A percentile compares a stretch with the other conserved stretches of the same genome.
phyloP scores from a whole-genome alignment of 2,888 invertebrate genomes.

The Caenorhabditis afra region DNA sequence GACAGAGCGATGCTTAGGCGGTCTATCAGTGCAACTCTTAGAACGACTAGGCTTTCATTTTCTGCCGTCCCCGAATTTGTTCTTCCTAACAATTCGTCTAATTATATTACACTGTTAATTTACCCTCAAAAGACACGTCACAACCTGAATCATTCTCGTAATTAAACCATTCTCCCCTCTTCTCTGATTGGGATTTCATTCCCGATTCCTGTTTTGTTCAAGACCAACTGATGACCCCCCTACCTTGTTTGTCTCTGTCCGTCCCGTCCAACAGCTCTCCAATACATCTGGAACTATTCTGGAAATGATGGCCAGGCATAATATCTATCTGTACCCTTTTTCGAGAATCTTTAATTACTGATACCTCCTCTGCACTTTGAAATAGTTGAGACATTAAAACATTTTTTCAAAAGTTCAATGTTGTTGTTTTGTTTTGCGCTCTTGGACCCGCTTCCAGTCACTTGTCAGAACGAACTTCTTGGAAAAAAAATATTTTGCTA shows the following conservation, averaged over 20 bases:
- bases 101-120: slow-evolving; percentile 36
- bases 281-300: slow-evolving; percentile 10
- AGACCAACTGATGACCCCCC: slow-evolving; percentile 51
- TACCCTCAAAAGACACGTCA: slow-evolving; percentile 43
- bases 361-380: slow-evolving; percentile 34
- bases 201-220: slow-evolving; percentile 24
- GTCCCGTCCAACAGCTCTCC: neutral
- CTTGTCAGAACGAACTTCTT: slow-evolving; percentile 32
- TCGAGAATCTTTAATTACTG: slow-evolving; percentile 36
- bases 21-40: slow-evolving; percentile 24
- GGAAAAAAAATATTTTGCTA: no score
- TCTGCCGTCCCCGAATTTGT: slow-evolving; percentile 15
- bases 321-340: slow-evolving; percentile 49
- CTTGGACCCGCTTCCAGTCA: neutral
- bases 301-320: slow-evolving; percentile 32
- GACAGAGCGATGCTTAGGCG: slow-evolving; percentile 50
- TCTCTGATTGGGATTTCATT: slow-evolving; percentile 13
- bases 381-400: slow-evolving; percentile 52
- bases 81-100: slow-evolving; percentile 31
- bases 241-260: slow-evolving; percentile 8
- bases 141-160: slow-evolving; percentile 57
- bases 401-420: slow-evolving; percentile 42
- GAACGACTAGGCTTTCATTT: slow-evolving; percentile 44
- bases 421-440: slow-evolving; percentile 47
- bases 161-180: slow-evolving; percentile 53